Evolutionary conservation across 2,113 vertebrate species (phyloP).

Genomic region (Rostratula benghalensis): DNA sequence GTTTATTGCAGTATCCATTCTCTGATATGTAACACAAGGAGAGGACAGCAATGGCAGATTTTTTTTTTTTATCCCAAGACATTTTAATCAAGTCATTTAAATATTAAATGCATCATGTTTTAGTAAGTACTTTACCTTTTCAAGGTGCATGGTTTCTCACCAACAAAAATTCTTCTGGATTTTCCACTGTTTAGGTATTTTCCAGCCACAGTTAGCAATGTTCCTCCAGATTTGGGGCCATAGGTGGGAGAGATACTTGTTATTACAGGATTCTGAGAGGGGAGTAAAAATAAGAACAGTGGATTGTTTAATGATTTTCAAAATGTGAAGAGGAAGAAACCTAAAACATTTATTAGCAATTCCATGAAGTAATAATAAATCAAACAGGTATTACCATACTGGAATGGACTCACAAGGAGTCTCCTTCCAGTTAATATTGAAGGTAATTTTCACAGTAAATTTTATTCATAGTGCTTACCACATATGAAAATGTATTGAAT

Average conservation of each 20-base stretch:
- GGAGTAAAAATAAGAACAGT: conserved; percentile 20
- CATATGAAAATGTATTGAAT: conserved; percentile 84
- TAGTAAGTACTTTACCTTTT: conserved; percentile 80
- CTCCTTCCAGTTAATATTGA: not conserved
- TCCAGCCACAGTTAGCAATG: conserved; percentile 88
- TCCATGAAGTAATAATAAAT: not conserved
- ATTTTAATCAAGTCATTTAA: not conserved
- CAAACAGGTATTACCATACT: not conserved
- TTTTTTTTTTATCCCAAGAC: not conserved
- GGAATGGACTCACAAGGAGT: not conserved
- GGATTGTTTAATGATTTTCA: not conserved
- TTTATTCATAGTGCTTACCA: conserved; percentile 81
- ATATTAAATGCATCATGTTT: not conserved
- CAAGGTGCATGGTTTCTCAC: conserved; percentile 83
- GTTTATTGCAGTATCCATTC: not conserved
- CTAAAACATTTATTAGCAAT: not conserved
- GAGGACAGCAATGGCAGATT: not conserved
- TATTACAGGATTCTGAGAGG: conserved; percentile 85
- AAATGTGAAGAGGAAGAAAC: not conserved
- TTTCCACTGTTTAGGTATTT: conserved; percentile 87
- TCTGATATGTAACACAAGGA: not conserved
- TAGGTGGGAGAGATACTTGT: conserved; percentile 87
- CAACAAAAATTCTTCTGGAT: conserved; percentile 84
- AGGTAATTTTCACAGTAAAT: not conserved
- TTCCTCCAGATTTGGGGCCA: conserved; percentile 91